phyloP scores from a whole-genome alignment of 2,797 vertebrate species.

The Alectoris magna region DNA sequence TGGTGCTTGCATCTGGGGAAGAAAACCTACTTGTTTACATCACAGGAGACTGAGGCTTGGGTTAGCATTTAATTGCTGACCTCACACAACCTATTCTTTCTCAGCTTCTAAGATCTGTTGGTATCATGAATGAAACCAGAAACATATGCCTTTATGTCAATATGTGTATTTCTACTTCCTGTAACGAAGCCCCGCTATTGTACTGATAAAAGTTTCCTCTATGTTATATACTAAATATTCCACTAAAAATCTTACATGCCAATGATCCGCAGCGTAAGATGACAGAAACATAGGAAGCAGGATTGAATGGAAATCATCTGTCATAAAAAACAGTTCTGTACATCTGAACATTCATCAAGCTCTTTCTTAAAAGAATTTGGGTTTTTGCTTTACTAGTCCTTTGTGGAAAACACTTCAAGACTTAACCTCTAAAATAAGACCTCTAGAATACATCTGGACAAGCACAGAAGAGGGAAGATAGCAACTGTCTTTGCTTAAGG shows the following conservation, averaged over 20 bases:
- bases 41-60: background rate
- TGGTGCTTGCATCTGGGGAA: background rate
- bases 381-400: background rate
- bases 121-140: background rate
- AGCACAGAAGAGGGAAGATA: background rate
- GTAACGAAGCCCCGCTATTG: background rate
- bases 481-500: background rate
- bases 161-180: background rate
- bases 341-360: background rate
- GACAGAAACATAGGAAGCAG: background rate
- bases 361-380: background rate
- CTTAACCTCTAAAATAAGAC: background rate
- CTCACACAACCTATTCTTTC: background rate
- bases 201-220: background rate
- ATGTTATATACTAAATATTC: background rate
- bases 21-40: background rate
- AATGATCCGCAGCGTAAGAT: background rate
- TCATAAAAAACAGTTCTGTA: background rate
- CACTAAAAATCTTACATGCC: background rate
- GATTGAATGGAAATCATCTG: background rate
- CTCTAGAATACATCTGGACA: background rate
- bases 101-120: background rate
- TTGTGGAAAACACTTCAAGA: background rate
- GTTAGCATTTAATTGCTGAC: background rate
- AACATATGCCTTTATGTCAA: background rate